These are phyloP conservation scores for Oligia strigilis DNA, from an alignment of 2,888 invertebrate genomes.

Conservation along the genomic window DNA sequence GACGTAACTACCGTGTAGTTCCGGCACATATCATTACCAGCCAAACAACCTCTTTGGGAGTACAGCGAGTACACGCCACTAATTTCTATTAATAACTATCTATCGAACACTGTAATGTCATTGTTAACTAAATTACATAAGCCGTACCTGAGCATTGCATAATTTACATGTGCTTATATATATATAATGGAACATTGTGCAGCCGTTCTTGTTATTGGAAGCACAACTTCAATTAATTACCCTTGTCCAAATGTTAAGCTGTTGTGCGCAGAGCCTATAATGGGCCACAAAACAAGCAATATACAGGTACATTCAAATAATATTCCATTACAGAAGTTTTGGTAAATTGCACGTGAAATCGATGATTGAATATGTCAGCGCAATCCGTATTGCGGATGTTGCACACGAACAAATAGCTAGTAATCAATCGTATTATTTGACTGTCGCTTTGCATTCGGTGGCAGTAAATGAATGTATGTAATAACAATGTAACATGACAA, in stretches of 20 bases:
- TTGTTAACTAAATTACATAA: constrained; percentile 65
- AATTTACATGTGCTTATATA: constrained; percentile 51
- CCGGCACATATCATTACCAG: constrained; percentile 57
- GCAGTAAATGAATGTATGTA: constrained; percentile 70
- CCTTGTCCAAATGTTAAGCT: constrained; percentile 80
- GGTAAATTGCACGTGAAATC: constrained; percentile 79
- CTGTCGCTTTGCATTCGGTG: constrained; percentile 68
- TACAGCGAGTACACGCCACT: constrained; percentile 64
- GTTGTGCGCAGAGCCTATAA: constrained; percentile 72
- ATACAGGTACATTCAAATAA: constrained; percentile 61
- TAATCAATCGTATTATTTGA: constrained; percentile 83
- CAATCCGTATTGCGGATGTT: constrained; percentile 78
- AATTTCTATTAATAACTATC: constrained; percentile 71
- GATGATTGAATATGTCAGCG: constrained; percentile 81
- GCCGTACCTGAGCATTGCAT: constrained; percentile 59
- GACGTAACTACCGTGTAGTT: constrained; percentile 45
- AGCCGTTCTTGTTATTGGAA: constrained; percentile 67
- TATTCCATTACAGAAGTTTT: constrained; percentile 68
- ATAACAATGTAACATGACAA: constrained; percentile 66
- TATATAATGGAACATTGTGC: constrained; percentile 53
- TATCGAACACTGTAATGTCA: constrained; percentile 58
- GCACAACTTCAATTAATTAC: constrained; percentile 81
- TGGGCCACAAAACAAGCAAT: constrained; percentile 59
- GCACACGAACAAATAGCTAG: constrained; percentile 78
- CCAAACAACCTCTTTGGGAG: constrained; percentile 65